Conservation (phyloP, 2,888 invertebrate species). For the Tanytarsus gracilentus region DNA sequence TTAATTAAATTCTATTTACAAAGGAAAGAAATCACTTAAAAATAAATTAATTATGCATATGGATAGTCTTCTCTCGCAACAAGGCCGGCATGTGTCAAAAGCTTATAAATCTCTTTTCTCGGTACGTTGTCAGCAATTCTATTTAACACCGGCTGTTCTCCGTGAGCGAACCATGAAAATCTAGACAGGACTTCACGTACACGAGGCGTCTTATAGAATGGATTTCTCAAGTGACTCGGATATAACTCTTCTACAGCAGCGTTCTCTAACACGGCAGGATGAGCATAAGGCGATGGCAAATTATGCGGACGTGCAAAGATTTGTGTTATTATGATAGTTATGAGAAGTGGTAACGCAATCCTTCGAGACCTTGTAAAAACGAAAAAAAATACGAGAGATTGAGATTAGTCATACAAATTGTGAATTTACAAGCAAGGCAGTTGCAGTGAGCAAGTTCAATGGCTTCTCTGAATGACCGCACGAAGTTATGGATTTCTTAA, state of each 20-base stretch:
- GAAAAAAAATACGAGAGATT: neutral
- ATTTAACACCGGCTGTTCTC: conserved; percentile 51
- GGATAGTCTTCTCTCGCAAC: conserved; percentile 40
- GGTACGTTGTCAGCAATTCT: conserved; percentile 53
- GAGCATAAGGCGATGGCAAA: conserved; percentile 33
- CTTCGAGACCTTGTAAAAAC: conserved; percentile 4
- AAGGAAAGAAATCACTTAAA: neutral
- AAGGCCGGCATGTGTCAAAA: conserved; percentile 56
- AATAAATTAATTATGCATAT: conserved; percentile 4
- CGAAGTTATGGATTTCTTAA: no score
- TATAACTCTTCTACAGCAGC: conserved; percentile 49
- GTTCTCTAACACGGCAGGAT: conserved; percentile 51
- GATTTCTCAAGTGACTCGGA: conserved; percentile 50
- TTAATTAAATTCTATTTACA: neutral
- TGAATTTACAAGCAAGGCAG: neutral
- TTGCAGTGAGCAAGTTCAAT: no score
- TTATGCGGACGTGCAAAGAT: conserved; percentile 1
- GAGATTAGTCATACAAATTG: neutral
- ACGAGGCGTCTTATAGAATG: conserved; percentile 50
- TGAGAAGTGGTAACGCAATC: conserved; percentile 4
- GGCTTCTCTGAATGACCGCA: no score
- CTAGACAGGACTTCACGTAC: conserved; percentile 48
- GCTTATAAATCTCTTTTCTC: conserved; percentile 54
- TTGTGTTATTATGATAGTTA: neutral
- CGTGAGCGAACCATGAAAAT: conserved; percentile 52